Conservation (phyloP, 2,888 invertebrate species). For the Notodonta ziczac region DNA sequence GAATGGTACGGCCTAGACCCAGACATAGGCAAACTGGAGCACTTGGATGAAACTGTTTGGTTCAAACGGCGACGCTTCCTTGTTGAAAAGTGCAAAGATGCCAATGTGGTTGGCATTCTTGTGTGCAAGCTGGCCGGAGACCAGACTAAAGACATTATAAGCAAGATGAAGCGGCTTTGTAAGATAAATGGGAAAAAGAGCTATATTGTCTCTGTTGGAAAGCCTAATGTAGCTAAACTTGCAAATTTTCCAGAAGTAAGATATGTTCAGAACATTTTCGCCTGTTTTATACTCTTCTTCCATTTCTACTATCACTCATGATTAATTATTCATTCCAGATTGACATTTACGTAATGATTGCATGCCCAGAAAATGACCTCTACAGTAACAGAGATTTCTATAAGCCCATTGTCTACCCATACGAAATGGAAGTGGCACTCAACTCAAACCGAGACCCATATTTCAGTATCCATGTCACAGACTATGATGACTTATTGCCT, state of each 20-base stretch:
- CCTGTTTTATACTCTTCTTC: background rate
- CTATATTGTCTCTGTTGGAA: slow-evolving; percentile 96
- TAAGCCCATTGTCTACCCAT: slow-evolving; percentile 95
- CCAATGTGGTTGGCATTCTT: slow-evolving; percentile 93
- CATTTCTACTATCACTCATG: background rate
- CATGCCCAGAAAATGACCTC: slow-evolving; percentile 95
- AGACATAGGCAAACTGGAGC: slow-evolving; percentile 63
- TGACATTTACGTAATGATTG: slow-evolving; percentile 95
- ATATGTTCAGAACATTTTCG: slow-evolving; percentile 2
- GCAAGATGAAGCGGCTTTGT: slow-evolving; percentile 89
- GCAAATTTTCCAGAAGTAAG: slow-evolving; percentile 96
- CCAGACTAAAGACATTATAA: slow-evolving; percentile 90
- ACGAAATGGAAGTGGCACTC: slow-evolving; percentile 94
- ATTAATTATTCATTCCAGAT: slow-evolving; percentile 81
- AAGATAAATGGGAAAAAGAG: slow-evolving; percentile 92
- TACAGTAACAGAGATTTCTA: slow-evolving; percentile 94
- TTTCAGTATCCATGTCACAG: slow-evolving; percentile 87
- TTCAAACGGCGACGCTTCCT: slow-evolving; percentile 92
- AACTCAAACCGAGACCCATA: slow-evolving; percentile 84
- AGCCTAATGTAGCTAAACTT: slow-evolving; percentile 96
- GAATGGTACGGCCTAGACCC: slow-evolving; percentile 85
- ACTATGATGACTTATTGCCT: slow-evolving; percentile 90
- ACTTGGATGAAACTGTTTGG: slow-evolving; percentile 76
- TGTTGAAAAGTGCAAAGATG: slow-evolving; percentile 96
- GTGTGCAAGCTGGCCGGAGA: slow-evolving; percentile 95